Evolutionary conservation across 2,888 invertebrate species (phyloP).

Genomic region (Muschampia plurimacula): DNA sequence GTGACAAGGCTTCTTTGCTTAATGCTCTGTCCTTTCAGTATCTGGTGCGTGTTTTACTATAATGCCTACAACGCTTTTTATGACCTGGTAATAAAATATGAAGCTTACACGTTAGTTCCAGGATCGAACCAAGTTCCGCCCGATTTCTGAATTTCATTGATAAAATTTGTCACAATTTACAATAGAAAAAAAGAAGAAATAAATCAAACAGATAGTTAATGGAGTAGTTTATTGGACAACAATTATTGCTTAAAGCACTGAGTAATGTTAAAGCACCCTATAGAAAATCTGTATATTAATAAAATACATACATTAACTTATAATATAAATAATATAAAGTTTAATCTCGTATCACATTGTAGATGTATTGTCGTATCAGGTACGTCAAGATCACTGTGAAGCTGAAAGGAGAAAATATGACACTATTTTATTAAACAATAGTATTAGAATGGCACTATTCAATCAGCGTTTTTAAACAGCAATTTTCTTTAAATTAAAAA

Average conservation of each 20-base stretch:
- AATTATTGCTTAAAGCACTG: conserved; percentile 24
- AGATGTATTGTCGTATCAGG: conserved; percentile 76
- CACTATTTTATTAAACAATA: conserved; percentile 41
- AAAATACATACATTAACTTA: background rate
- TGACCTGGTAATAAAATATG: no score
- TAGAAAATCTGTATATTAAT: background rate
- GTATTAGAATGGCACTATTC: conserved; percentile 19
- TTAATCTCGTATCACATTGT: conserved; percentile 60
- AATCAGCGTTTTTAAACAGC: background rate
- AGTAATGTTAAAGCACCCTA: conserved; percentile 45
- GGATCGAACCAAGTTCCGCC: no score
- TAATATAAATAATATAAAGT: background rate
- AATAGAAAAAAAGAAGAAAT: background rate
- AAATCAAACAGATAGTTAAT: conserved; percentile 38
- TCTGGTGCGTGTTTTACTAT: no score
- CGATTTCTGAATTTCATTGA: no score
- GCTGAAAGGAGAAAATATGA: conserved; percentile 69
- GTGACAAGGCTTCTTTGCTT: no score
- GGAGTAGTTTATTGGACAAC: conserved; percentile 31
- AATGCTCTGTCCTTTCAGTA: no score
- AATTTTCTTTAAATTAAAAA: background rate
- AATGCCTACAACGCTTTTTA: no score
- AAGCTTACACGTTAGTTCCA: no score
- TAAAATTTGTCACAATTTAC: no score
- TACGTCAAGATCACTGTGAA: conserved; percentile 75